These are phyloP conservation scores for Drosophila carrolli DNA, from an alignment of 1,140 invertebrate genomes.

Conservation along the genomic window DNA sequence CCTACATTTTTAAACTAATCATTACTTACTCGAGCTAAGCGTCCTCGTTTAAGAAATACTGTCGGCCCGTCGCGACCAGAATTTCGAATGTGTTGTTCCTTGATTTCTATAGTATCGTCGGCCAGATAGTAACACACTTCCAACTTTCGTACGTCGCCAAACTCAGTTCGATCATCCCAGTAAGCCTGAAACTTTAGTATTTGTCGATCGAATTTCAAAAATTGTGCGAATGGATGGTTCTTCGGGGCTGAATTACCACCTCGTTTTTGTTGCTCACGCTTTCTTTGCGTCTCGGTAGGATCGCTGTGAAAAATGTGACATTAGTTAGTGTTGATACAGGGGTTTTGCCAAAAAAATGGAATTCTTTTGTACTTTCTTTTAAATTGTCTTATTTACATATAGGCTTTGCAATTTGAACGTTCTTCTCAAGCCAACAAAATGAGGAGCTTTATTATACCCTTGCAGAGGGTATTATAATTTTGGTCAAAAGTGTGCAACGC, in stretches of 20 bases:
- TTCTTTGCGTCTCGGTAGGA: slow-evolving; percentile 84
- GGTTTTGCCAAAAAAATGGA: too few relatives aligned
- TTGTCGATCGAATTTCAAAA: slow-evolving; percentile 91
- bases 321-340: too few relatives aligned
- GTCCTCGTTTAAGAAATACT: slow-evolving; percentile 90
- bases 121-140: slow-evolving; percentile 93
- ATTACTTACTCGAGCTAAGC: slow-evolving; percentile 89
- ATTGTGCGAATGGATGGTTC: slow-evolving; percentile 87
- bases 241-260: slow-evolving; percentile 24
- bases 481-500: too few relatives aligned
- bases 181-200: slow-evolving; percentile 94
- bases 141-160: slow-evolving; percentile 90
- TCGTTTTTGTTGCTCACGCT: slow-evolving; percentile 43
- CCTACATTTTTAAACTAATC: too few relatives aligned
- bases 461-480: too few relatives aligned
- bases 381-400: background rate
- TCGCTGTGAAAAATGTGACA: slow-evolving; percentile 73
- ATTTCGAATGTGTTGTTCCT: slow-evolving; percentile 89
- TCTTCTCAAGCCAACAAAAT: too few relatives aligned
- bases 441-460: too few relatives aligned
- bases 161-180: slow-evolving; percentile 94
- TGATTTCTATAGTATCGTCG: slow-evolving; percentile 95
- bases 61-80: slow-evolving; percentile 89
- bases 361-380: background rate
- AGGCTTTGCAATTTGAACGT: too few relatives aligned